Base-by-base conservation (phyloP, 2,888 invertebrate species). In the Habrosyne pyritoides region DNA sequence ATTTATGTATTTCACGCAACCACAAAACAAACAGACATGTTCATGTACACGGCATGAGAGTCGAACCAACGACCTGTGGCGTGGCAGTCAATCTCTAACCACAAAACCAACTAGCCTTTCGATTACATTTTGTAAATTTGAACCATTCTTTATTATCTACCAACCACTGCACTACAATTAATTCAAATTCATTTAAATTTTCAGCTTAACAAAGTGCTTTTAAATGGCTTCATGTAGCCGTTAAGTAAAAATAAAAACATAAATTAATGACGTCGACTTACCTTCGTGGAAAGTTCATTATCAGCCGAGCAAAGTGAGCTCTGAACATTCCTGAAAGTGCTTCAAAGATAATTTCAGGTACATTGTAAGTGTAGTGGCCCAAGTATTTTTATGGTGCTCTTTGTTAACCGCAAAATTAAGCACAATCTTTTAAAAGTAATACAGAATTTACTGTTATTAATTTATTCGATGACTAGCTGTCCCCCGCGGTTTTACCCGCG, bases 291-390 rank as follows among this genome's bases (percentile, higher is more conserved):
- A 50, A 28, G 28, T 28, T 50, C 50, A 50, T 50, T 50, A 50
- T 50, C 50, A 50, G 28, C 28, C 28, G 28, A 14, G 50, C 10
- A 54, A 60, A 60, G 53, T 56, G 53, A 51, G 60, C 60, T 52
- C 54, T 65, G 53, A 55, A 63, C 59, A 61, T 63, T 56, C 62
- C 51, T 54, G 22, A 28, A 54, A 36, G 50, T 47, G 30, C 46
- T 53, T 53, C 55, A 49, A 10, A 55, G 53, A 55, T 47, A 36
- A 49, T 48, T 48, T 48, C 36, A 30, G 33, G 30, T 36, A 53
- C 48, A 14, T 10, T 48, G 48, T 33, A 33, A 48, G 21, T 53
- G 47, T 42, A 42, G 52, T 49, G 24, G 48, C 12, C 33, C 18
- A 10, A 21, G 47, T 33, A 49, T 53, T 49, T 53, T 22, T 42